Evolutionary conservation across 2,113 vertebrate genomes (phyloP).

Genomic region (Crotophaga sulcirostris): DNA sequence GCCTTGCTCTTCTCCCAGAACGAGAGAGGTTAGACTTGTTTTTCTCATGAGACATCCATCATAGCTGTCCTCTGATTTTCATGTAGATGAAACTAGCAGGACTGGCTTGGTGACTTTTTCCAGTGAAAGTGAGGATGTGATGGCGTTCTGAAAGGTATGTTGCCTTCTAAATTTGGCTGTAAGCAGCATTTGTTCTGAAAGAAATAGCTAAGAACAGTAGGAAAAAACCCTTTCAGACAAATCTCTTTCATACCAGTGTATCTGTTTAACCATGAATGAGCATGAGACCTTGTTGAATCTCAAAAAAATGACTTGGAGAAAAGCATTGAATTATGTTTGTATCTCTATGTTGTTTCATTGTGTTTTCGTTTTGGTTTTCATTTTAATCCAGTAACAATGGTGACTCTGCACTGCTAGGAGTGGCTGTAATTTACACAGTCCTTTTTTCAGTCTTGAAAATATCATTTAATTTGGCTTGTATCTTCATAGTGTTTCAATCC

Average conservation of each 20-base stretch:
- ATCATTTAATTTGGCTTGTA: background rate
- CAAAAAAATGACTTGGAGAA: background rate
- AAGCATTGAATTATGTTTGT: background rate
- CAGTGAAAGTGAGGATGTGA: background rate
- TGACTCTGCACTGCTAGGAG: background rate
- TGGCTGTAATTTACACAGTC: background rate
- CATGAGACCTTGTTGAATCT: background rate
- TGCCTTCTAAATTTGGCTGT: background rate
- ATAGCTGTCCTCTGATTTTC: background rate
- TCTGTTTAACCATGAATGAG: background rate
- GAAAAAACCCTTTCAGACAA: background rate
- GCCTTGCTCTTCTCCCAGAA: background rate
- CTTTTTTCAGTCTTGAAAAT: background rate
- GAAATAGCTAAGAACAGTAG: background rate
- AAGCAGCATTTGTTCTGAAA: background rate
- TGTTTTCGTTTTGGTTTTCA: background rate
- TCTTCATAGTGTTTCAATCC: background rate
- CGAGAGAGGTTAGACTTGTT: background rate
- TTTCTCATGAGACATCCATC: background rate
- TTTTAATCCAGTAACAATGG: background rate
- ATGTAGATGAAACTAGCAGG: background rate
- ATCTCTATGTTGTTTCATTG: background rate
- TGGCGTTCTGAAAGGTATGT: background rate
- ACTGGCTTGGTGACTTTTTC: background rate
- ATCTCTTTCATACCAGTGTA: fast-evolving